Evolutionary conservation across 2,888 invertebrate species (phyloP), one percentile per base, ranked within the genome.

Genomic region (Brachycybe producta): DNA sequence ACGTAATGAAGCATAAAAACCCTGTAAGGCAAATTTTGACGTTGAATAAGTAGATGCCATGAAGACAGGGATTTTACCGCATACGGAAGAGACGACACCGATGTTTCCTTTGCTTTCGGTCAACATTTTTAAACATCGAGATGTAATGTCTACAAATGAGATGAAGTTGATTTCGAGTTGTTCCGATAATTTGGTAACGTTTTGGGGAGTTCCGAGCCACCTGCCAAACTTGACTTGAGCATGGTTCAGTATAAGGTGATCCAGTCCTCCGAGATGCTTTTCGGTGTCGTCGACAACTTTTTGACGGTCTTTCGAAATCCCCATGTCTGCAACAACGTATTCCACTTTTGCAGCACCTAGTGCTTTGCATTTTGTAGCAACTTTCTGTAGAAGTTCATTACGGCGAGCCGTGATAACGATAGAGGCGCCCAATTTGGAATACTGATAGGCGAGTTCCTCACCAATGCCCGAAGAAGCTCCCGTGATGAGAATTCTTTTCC

Each of bases 11-110:
- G 27, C 5, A 30, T 26, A 52, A 30, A 52, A 52, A 11, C 52
- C 52, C 26, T 52, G 48, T 34, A 52, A 2, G 7, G 52, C 52
- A 27, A 40, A 41, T 26, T 52, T 52, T 21, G 39, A 26, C 5
- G 40, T 13, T 2, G n/a, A 15, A 15, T 48, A 48, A 2, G 19
- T 27, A 2, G 40, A n/a, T 13, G 30, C 5, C 30, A 2, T 23
- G 23, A 30, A 19, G 15, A 23, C 15, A 5, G 3, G 26, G 7
- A 40, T 8, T 27, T 48, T 48, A 13, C 48, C 48, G 8, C 40
- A 39, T 11, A 26, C 40, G 3, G 48, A 48, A 3, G 48, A 48
- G 15, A 48, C 40, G 2, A 48, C 40, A 7, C 48, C 48, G 28
- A 48, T 41, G 7, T 40, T 24, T 5, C 48, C 48, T 5, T 40